phyloP scores from a whole-genome alignment of 2,888 invertebrate species.

The Oxystoma pomonae region DNA sequence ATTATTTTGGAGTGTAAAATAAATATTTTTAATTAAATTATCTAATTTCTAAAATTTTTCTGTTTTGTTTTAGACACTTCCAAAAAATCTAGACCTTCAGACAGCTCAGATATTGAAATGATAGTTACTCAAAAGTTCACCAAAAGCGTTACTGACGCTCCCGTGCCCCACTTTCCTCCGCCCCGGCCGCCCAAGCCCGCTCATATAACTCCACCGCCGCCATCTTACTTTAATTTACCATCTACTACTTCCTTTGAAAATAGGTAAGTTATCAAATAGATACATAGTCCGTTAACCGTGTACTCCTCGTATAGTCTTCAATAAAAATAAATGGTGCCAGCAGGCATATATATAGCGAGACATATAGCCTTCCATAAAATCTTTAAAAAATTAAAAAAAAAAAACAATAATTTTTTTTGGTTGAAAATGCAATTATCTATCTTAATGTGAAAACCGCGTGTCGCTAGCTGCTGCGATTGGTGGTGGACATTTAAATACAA shows the following conservation, averaged over 20 bases:
- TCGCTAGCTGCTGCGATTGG: too few species aligned
- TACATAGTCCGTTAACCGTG: too few species aligned
- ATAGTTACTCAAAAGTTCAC: conserved; percentile 57
- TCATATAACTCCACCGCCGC: conserved; percentile 26
- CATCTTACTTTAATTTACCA: conserved; percentile 32
- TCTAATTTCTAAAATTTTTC: not conserved
- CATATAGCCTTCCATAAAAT: too few species aligned
- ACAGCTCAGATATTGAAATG: conserved; percentile 55
- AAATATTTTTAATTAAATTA: conserved; percentile 10
- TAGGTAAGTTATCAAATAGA: not conserved
- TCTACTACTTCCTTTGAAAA: conserved; percentile 14
- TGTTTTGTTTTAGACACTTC: conserved; percentile 24
- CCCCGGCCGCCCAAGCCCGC: conserved; percentile 73
- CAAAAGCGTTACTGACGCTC: conserved; percentile 35
- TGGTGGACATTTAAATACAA: too few species aligned
- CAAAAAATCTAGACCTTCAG: conserved; percentile 51
- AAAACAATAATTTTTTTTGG: too few species aligned
- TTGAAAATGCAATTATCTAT: too few species aligned
- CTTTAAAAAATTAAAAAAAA: too few species aligned
- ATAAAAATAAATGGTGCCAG: too few species aligned
- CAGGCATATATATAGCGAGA: too few species aligned
- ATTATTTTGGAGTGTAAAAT: too few species aligned
- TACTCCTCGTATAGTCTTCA: too few species aligned
- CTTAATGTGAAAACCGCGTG: too few species aligned
- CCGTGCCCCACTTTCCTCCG: conserved; percentile 48